Percentiles rank a stretch among this genome's conserved stretches.
Conservation (phyloP, 2,888 invertebrate species). For the Melipona bicolor region DNA sequence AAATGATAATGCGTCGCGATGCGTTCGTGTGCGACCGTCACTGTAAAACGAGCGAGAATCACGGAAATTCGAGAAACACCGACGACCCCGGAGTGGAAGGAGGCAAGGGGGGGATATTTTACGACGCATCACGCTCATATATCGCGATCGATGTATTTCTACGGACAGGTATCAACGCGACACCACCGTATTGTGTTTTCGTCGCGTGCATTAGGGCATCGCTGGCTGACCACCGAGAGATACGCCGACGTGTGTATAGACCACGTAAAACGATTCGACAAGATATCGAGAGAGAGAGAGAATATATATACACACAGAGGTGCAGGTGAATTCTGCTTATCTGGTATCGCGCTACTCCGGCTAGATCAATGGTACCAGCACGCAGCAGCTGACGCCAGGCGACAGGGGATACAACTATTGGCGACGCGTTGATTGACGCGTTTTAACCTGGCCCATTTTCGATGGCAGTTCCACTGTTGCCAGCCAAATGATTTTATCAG, state of each 20-base stretch:
- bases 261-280: constrained; percentile 58
- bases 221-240: constrained; percentile 34
- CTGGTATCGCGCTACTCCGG: constrained; percentile 3
- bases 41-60: not conserved
- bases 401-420: constrained; percentile 10
- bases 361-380: constrained; percentile 3
- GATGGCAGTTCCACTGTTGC: not conserved
- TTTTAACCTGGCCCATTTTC: not conserved
- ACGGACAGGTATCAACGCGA: not conserved
- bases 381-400: not conserved
- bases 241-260: constrained; percentile 37
- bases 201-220: constrained; percentile 19
- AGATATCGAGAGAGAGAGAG: constrained; percentile 39
- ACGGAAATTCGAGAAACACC: constrained; percentile 1
- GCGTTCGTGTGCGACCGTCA: not conserved
- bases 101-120: constrained; percentile 1
- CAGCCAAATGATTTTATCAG: not conserved
- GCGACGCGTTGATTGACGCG: constrained; percentile 26
- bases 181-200: constrained; percentile 28
- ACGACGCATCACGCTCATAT: constrained; percentile 19
- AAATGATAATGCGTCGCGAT: not conserved
- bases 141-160: constrained; percentile 21
- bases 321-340: constrained; percentile 21
- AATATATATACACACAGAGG: not conserved
- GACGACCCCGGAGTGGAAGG: not conserved